Conservation (phyloP, 2,888 invertebrate species). For the Beris chalybata region DNA sequence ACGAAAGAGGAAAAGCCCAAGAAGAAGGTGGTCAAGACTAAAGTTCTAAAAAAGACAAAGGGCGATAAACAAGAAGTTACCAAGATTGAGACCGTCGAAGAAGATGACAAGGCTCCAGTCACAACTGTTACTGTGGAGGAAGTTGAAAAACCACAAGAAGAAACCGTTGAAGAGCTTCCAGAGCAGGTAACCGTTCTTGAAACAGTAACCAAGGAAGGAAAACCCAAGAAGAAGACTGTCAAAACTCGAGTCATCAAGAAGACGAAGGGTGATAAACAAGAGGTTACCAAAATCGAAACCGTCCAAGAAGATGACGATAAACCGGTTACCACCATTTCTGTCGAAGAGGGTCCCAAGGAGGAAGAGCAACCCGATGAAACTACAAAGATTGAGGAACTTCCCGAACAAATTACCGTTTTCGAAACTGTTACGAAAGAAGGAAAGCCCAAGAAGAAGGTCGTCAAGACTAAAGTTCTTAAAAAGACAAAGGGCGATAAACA, state of each 20-base stretch:
- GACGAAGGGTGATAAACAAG: slow-evolving; percentile 43
- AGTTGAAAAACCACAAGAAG: slow-evolving; percentile 5
- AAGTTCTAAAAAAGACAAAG: slow-evolving; percentile 52
- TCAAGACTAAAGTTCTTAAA: slow-evolving; percentile 51
- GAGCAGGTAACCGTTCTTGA: slow-evolving; percentile 44
- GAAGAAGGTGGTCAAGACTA: slow-evolving; percentile 51
- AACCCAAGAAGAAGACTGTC: slow-evolving; percentile 43
- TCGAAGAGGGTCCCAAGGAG: slow-evolving; percentile 37
- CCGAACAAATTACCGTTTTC: slow-evolving; percentile 42
- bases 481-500: slow-evolving; percentile 49
- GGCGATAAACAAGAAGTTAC: slow-evolving; percentile 54
- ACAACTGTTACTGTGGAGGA: slow-evolving; percentile 45
- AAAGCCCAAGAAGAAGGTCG: slow-evolving; percentile 47
- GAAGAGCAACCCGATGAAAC: slow-evolving; percentile 36
- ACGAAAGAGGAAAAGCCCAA: slow-evolving; percentile 49
- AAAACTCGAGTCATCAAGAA: slow-evolving; percentile 43
- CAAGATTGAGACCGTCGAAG: slow-evolving; percentile 52
- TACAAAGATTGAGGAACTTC: slow-evolving; percentile 46
- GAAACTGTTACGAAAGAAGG: slow-evolving; percentile 51
- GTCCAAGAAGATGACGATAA: slow-evolving; percentile 51
- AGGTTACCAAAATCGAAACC: slow-evolving; percentile 49
- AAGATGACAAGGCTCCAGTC: slow-evolving; percentile 49
- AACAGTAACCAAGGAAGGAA: slow-evolving; percentile 45
- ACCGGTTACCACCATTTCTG: slow-evolving; percentile 47
- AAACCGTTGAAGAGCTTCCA: slow-evolving; percentile 41